Evolutionary conservation across 2,888 invertebrate genomes (phyloP), one percentile per base, ranked within the genome.

Genomic region (Copidosoma aretas): DNA sequence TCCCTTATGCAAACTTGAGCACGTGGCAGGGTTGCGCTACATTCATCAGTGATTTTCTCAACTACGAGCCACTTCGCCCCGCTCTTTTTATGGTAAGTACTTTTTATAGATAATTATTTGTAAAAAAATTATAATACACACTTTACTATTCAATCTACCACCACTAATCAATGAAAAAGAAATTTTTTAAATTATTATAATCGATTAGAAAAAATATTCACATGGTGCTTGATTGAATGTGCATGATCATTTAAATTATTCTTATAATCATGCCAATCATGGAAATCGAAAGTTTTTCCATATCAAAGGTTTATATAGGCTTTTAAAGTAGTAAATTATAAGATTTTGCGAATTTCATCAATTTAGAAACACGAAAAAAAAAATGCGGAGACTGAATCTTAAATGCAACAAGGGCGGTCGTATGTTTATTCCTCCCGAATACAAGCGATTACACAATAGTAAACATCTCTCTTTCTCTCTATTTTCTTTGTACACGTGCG

Each of bases 41-140:
- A 58, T 91, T 95, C 80, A 91, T 93, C 2, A 88, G 91, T 0
- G 93, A 95, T 83, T 92, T 90, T 79, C 87, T 95, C 72, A 86
- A 88, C 74, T 94, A 91, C 82, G 91, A 92, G 78, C 89, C 91
- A 0, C 63, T 39, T 8, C 19, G 1, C 10, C 51, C 69, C 19
- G 85, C 93, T 39, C 87, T 89, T 77, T 78, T 88, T 74, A 86
- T 91, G 84, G 93, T 92, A 82, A 92, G 92, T 90, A 74, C 32
- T 32, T 32, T 32, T 32, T 32, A 32, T 3, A 32, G 32, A 32
- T 8, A 32, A 32, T 32, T 32, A 32, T 32, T 32, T 32, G 32
- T 32, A 32, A 32, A 32, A 32, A 32, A 32, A 32, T 32, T 32
- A 32, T 32, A 32, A 32, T 32, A 32, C 32, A 32, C 32, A 32